Percentiles rank a stretch among this genome's conserved stretches.
phyloP scores from a whole-genome alignment of 2,888 invertebrate species.

The Lutraria lutraria region DNA sequence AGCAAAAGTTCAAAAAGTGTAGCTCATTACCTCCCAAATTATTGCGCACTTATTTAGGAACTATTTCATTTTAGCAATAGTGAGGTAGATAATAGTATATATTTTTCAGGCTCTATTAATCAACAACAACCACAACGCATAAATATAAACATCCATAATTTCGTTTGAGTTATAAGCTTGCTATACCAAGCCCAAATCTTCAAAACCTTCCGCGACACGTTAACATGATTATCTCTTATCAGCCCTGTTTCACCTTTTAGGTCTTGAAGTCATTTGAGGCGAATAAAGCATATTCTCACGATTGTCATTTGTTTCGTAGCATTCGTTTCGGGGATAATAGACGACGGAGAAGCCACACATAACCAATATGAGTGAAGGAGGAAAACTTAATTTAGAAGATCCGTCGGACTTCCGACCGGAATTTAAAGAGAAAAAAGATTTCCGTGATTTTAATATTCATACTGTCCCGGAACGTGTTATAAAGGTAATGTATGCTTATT shows the following conservation, averaged over 20 bases:
- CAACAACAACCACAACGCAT: background rate
- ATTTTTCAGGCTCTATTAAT: no score
- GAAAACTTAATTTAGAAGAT: slow-evolving; percentile 69
- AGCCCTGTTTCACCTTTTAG: background rate
- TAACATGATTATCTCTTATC: background rate
- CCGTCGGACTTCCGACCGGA: slow-evolving; percentile 85
- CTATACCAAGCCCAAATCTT: background rate
- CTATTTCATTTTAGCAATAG: background rate
- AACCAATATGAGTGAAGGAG: slow-evolving; percentile 12
- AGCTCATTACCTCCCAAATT: background rate
- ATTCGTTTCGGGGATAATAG: background rate
- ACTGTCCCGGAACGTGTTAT: slow-evolving; percentile 90
- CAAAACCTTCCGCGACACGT: background rate
- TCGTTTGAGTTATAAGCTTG: background rate
- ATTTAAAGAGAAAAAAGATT: slow-evolving; percentile 88
- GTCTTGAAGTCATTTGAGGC: background rate
- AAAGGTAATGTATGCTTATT: slow-evolving; percentile 79
- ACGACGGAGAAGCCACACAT: background rate
- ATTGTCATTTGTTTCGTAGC: background rate
- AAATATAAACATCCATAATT: background rate
- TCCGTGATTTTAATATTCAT: slow-evolving; percentile 93
- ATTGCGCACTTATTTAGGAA: background rate
- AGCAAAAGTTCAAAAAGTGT: background rate
- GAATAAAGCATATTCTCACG: background rate
- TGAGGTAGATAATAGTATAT: background rate